These are phyloP conservation scores for Serilophus lunatus DNA, from an alignment of 2,113 vertebrate species.

Conservation along the genomic window DNA sequence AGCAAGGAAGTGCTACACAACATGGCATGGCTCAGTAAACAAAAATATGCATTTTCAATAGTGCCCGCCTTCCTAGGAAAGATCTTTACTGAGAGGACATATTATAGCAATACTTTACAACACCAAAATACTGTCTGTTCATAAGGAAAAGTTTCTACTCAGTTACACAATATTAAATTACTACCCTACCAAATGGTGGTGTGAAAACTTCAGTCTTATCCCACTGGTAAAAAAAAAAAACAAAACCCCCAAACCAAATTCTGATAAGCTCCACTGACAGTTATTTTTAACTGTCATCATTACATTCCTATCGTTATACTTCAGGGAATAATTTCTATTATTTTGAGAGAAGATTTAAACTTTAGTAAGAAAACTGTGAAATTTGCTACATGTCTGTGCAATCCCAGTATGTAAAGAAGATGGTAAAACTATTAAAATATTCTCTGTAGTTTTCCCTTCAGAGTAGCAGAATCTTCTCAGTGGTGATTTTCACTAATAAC, in stretches of 20 bases:
- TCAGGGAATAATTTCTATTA: not conserved
- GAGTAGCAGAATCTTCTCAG: not conserved
- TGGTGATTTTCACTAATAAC: not conserved
- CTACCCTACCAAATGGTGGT: not conserved
- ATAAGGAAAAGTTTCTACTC: not conserved
- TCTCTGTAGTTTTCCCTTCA: not conserved
- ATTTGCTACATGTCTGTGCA: not conserved
- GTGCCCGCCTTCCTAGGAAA: not conserved
- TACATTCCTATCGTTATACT: not conserved
- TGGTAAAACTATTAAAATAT: not conserved
- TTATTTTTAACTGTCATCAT: not conserved
- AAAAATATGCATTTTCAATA: not conserved
- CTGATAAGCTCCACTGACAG: not conserved
- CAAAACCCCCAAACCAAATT: too few relatives aligned
- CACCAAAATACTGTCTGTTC: not conserved
- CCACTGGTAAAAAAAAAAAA: not conserved
- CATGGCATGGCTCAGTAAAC: fast-evolving
- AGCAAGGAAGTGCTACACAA: not conserved
- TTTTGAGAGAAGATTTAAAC: not conserved
- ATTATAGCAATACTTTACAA: not conserved
- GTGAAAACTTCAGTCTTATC: not conserved
- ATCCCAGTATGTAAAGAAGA: not conserved
- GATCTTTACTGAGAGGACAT: not conserved
- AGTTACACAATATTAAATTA: not conserved
- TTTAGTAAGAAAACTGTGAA: not conserved